phyloP scores from a whole-genome alignment of 2,888 invertebrate genomes.

The Mantis religiosa region DNA sequence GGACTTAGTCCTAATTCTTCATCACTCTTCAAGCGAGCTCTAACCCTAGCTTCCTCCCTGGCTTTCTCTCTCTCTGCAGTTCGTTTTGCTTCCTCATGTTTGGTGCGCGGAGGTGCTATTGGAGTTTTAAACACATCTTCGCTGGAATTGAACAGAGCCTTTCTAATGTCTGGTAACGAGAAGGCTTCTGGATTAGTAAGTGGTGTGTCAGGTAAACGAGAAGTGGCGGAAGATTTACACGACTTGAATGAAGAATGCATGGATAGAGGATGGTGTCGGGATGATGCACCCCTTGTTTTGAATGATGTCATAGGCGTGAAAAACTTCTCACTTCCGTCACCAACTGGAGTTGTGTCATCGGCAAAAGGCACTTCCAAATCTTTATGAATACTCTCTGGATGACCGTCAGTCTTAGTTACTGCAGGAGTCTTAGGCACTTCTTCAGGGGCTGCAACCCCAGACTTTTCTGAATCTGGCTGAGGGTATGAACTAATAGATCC shows the following conservation, averaged over 20 bases:
- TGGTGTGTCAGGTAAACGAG: conserved; percentile 34
- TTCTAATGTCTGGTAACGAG: conserved; percentile 46
- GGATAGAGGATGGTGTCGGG: conserved; percentile 31
- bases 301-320: conserved; percentile 31
- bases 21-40: conserved; percentile 65
- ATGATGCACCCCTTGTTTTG: conserved; percentile 14
- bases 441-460: not conserved
- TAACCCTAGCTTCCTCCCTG: conserved; percentile 56
- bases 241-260: conserved; percentile 31
- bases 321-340: conserved; percentile 26
- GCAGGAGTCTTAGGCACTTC: conserved; percentile 17
- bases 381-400: conserved; percentile 8
- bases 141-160: conserved; percentile 38
- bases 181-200: conserved; percentile 43
- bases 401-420: conserved; percentile 16
- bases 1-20: conserved; percentile 69
- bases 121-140: conserved; percentile 49
- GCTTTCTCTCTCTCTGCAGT: conserved; percentile 58
- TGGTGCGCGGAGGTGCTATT: conserved; percentile 48
- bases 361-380: conserved; percentile 30
- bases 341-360: conserved; percentile 20
- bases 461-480: not conserved
- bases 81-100: conserved; percentile 47
- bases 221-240: conserved; percentile 8
- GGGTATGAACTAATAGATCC: not conserved